Percentiles rank a stretch among this genome's conserved stretches.
These are phyloP conservation scores for Coleophora deauratella DNA, from an alignment of 2,888 invertebrate genomes.

Conservation along the genomic window DNA sequence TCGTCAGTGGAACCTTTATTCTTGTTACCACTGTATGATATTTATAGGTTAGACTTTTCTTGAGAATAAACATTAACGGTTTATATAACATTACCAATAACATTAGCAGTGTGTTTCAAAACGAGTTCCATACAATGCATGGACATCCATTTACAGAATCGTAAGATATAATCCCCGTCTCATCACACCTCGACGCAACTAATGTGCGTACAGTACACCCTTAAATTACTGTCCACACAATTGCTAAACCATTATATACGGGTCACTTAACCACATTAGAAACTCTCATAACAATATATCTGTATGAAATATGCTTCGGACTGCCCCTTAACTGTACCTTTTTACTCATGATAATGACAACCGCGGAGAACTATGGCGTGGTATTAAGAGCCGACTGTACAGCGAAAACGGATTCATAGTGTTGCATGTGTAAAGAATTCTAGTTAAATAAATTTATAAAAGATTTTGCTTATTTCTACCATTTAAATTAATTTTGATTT, in stretches of 20 bases:
- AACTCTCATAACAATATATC: constrained; percentile 63
- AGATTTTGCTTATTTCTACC: too few relatives aligned
- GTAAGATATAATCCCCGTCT: constrained; percentile 49
- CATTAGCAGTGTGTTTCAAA: background rate
- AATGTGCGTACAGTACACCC: constrained; percentile 29
- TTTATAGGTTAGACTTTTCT: too few relatives aligned
- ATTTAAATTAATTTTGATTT: too few relatives aligned
- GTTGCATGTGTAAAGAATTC: too few relatives aligned
- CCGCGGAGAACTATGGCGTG: constrained; percentile 1
- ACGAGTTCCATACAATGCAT: too few relatives aligned
- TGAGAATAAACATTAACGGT: too few relatives aligned
- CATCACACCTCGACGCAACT: constrained; percentile 42
- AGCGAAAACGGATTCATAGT: too few relatives aligned
- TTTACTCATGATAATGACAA: constrained; percentile 1
- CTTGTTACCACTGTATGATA: too few relatives aligned
- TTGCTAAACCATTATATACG: constrained; percentile 49
- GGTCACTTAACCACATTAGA: constrained; percentile 53
- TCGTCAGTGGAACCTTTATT: too few relatives aligned
- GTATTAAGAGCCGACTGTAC: too few relatives aligned
- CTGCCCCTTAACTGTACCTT: constrained; percentile 18
- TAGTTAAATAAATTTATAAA: too few relatives aligned
- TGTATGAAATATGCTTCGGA: constrained; percentile 59
- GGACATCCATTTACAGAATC: constrained; percentile 48
- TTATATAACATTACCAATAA: background rate
- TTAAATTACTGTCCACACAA: constrained; percentile 65